These are phyloP conservation scores for Megalurothrips usitatus DNA, from an alignment of 2,888 invertebrate genomes.

Conservation along the genomic window DNA sequence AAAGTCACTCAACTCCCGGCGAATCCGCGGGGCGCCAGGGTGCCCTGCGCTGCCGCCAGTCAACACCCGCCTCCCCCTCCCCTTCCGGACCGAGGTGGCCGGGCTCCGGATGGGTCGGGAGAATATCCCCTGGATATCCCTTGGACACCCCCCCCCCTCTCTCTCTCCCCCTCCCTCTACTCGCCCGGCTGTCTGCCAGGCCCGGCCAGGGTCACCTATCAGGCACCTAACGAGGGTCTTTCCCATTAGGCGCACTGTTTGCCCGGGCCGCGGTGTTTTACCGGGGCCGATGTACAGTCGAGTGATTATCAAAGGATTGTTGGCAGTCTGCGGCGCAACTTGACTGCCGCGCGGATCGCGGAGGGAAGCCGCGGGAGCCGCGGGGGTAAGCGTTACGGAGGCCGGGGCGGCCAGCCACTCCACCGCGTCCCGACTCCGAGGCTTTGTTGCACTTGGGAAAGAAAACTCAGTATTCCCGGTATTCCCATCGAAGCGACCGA, in stretches of 20 bases:
- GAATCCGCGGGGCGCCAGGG: too few species aligned
- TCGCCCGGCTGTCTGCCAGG: too few species aligned
- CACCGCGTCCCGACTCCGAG: not conserved
- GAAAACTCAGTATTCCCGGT: conserved; percentile 1
- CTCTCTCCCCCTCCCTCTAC: not conserved
- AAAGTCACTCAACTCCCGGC: not conserved
- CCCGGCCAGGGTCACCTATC: too few species aligned
- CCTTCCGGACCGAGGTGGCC: not conserved
- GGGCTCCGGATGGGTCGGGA: not conserved
- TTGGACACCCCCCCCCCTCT: not conserved
- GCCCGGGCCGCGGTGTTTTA: not conserved
- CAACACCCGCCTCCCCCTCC: not conserved
- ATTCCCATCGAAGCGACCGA: not conserved
- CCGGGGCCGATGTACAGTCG: not conserved
- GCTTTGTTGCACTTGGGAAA: conserved; percentile 2
- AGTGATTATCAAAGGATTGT: too few species aligned
- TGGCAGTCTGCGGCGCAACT: too few species aligned
- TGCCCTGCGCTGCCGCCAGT: not conserved
- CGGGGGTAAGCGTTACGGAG: not conserved
- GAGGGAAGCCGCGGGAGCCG: not conserved
- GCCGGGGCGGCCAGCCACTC: not conserved
- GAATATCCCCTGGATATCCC: not conserved
- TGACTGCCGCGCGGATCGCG: too few species aligned
- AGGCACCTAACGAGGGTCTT: too few species aligned
- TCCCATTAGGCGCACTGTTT: not conserved